Base-by-base conservation (phyloP, 2,888 invertebrate species). In the Fragum fragum region DNA sequence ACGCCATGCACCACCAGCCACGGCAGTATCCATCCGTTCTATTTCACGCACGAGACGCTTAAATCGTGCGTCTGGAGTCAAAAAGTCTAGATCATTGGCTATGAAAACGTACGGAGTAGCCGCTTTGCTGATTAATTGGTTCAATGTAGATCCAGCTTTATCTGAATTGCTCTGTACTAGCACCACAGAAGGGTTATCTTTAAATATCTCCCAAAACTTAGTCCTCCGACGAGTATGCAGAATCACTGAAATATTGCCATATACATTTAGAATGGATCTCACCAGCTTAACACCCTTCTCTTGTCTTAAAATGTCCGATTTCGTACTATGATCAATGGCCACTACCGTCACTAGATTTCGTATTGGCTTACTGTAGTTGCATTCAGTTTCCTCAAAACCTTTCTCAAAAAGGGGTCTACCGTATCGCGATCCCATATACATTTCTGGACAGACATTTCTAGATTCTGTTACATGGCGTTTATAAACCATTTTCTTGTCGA, bases 31-130 rank as follows among this genome's bases (percentile, higher is more conserved):
- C 2, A 89, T 77, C 21, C 74, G 77, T 23, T 89, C 87, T 23
- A 92, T 87, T 55, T 91, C 91, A 7, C 91, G 66, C 11, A 93
- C 79, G 28, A 92, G 87, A n/a, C 93, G 82, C 36, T 92, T 90
- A 23, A 93, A 75, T 14, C 89, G 73, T 11, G 88, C 83, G 52
- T 90, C 89, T 5, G 81, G 74, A 57, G 88, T 87, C 63, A 93
- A 89, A 55, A 87, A 73, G 21, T 85, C 85, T 7, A 91, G 69
- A 23, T 91, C 86, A 9, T 88, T 73, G 9, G 86, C 91, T 5
- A 93, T 47, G 1, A 93, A 78, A 0, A 89, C 88, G 71, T 92
- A 93, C 1, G 90, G 90, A 0, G 92, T 93, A 9, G 66, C 79
- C 7, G 89, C 90, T 9, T 71, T 28, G 7, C 72, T 39, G 7